These are phyloP conservation scores for Loxodonta africana DNA, from an alignment of 2,113 vertebrate species.

Conservation along the genomic window DNA sequence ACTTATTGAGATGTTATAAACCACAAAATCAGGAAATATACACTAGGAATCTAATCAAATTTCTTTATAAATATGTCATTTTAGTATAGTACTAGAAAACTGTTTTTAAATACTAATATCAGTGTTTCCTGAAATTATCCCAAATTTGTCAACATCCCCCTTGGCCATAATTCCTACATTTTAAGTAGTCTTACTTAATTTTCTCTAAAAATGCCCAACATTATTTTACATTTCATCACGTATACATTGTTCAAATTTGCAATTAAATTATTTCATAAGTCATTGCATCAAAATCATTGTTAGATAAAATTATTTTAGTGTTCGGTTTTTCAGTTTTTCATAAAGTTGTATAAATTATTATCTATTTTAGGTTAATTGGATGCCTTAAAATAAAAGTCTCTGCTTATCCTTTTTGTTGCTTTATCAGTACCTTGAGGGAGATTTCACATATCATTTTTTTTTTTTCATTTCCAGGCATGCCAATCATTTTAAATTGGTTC, in stretches of 20 bases:
- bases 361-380: conserved; percentile 51
- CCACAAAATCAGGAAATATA: not conserved
- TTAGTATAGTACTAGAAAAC: not conserved
- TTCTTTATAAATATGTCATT: not conserved
- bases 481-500: conserved; percentile 59
- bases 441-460: not conserved
- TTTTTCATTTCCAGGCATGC: not conserved
- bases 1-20: not conserved
- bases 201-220: not conserved
- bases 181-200: conserved; percentile 21
- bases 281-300: conserved; percentile 28
- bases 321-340: conserved; percentile 47
- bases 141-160: not conserved
- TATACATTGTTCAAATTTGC: not conserved
- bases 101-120: not conserved
- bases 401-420: not conserved
- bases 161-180: not conserved
- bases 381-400: conserved; percentile 42
- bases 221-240: not conserved
- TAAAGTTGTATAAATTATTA: not conserved
- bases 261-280: conserved; percentile 50
- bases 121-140: not conserved
- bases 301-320: not conserved
- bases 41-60: not conserved
- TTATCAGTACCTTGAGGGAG: conserved; percentile 27